Conservation (phyloP, 1,140 invertebrate genomes). For the Pectinophora gossypiella region DNA sequence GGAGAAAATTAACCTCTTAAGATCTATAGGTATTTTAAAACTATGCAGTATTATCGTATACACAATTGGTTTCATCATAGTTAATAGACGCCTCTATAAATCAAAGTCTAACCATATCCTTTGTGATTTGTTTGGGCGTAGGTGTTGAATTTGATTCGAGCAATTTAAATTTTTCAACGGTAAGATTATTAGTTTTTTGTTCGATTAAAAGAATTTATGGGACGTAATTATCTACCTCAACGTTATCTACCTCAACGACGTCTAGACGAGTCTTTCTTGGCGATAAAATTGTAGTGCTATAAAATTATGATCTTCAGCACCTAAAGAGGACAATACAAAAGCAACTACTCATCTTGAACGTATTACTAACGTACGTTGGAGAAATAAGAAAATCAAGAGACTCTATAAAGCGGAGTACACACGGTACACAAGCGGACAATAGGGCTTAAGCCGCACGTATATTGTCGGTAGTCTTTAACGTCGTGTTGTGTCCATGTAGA, state of each 20-base stretch:
- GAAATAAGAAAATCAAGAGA: not conserved
- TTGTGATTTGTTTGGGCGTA: slow-evolving; percentile 7
- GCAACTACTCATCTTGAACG: no score
- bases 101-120: slow-evolving; percentile 9
- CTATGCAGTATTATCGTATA: not conserved
- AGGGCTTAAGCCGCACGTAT: slow-evolving; percentile 12
- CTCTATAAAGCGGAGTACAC: slow-evolving; percentile 11
- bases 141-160: slow-evolving; percentile 8
- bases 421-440: slow-evolving; percentile 8
- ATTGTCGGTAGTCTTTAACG: slow-evolving; percentile 33
- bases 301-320: no score
- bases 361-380: no score
- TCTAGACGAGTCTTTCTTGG: no score
- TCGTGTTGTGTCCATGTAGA: slow-evolving; percentile 31
- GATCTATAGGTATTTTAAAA: not conserved
- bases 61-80: not conserved
- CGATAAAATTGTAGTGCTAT: not conserved
- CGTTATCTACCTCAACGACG: no score
- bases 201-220: no score
- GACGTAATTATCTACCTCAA: no score
- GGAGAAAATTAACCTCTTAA: not conserved
- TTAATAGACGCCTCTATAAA: slow-evolving; percentile 13
- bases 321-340: no score
- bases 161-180: no score
- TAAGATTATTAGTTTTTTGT: no score